phyloP scores from a whole-genome alignment of 1,140 invertebrate genomes.

The Polypedilum vanderplanki region DNA sequence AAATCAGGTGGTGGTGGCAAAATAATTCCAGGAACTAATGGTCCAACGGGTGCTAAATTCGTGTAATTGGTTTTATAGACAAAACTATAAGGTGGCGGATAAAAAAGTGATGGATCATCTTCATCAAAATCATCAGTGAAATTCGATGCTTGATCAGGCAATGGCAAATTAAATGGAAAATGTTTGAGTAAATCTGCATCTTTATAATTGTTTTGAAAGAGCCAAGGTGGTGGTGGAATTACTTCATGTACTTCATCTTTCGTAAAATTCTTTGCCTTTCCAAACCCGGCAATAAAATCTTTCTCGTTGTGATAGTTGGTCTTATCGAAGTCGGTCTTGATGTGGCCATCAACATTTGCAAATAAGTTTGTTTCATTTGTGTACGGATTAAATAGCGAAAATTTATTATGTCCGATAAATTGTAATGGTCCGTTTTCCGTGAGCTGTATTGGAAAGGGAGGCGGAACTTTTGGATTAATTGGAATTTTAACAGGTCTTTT shows the following conservation, averaged over 20 bases:
- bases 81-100: slow-evolving; percentile 83
- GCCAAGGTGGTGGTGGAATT: slow-evolving; percentile 38
- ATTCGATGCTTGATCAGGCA: slow-evolving; percentile 44
- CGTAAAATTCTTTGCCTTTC: slow-evolving; percentile 39
- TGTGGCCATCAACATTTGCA: slow-evolving; percentile 34
- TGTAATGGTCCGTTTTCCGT: slow-evolving; percentile 62
- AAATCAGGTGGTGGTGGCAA: slow-evolving; percentile 80
- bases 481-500: slow-evolving; percentile 71
- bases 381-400: slow-evolving; percentile 41
- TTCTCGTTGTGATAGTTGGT: slow-evolving; percentile 35
- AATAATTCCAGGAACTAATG: slow-evolving; percentile 78
- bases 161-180: slow-evolving; percentile 39
- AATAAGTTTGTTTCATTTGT: slow-evolving; percentile 33
- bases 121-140: slow-evolving; percentile 69
- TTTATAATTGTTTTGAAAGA: slow-evolving; percentile 36
- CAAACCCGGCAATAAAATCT: slow-evolving; percentile 42
- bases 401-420: slow-evolving; percentile 45
- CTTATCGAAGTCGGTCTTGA: slow-evolving; percentile 31
- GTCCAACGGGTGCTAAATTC: slow-evolving; percentile 69
- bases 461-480: slow-evolving; percentile 65
- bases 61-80: slow-evolving; percentile 71
- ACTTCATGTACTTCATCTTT: slow-evolving; percentile 34
- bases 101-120: slow-evolving; percentile 82
- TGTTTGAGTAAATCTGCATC: slow-evolving; percentile 33
- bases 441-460: slow-evolving; percentile 81